These are phyloP conservation scores for Koerneria pararmatus DNA, from an alignment of 2,888 invertebrate species.

Conservation along the genomic window DNA sequence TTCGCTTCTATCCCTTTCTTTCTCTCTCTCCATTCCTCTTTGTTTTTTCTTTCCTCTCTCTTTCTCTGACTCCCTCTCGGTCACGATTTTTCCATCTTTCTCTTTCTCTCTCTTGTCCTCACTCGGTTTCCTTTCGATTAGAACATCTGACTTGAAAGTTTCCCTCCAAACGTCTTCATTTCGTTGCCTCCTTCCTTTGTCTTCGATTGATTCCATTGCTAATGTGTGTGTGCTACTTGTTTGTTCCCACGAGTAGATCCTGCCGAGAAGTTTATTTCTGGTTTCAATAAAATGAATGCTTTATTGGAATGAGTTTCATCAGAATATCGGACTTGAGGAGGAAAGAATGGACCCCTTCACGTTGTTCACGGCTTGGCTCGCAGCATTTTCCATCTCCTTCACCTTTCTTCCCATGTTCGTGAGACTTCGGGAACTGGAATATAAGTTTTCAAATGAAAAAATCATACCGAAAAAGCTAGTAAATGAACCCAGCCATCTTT, in stretches of 20 bases:
- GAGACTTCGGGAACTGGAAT: not conserved
- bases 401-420: conserved; percentile 53
- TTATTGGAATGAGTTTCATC: not conserved
- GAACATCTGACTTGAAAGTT: not conserved
- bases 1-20: not conserved
- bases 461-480: no score
- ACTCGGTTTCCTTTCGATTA: not conserved
- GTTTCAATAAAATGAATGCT: not conserved
- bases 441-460: no score
- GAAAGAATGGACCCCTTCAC: conserved; percentile 34
- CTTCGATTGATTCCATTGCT: not conserved
- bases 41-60: not conserved
- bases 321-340: not conserved
- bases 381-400: conserved; percentile 50
- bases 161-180: not conserved
- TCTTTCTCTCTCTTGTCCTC: not conserved
- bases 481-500: no score
- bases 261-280: not conserved
- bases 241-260: not conserved
- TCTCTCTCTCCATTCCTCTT: not conserved
- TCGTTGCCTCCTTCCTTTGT: not conserved
- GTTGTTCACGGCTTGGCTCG: conserved; percentile 50
- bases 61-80: not conserved
- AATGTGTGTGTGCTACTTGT: not conserved
- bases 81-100: not conserved